These are phyloP conservation scores for Anolis carolinensis DNA, from an alignment of 2,113 vertebrate species.

Conservation along the genomic window DNA sequence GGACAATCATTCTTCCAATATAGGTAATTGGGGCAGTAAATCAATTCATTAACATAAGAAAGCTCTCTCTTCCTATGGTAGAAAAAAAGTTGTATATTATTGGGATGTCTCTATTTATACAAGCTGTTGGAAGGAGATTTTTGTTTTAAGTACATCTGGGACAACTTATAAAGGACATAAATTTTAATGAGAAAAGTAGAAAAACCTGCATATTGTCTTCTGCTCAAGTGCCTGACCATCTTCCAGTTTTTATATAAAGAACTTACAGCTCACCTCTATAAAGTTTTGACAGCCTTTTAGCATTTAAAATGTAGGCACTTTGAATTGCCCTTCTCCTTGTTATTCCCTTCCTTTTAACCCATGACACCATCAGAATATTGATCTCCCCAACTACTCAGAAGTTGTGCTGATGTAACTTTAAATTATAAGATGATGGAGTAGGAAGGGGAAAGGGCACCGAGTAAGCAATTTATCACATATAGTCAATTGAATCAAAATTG, in stretches of 20 bases:
- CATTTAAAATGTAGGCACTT: neutral
- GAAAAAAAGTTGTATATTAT: neutral
- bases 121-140: neutral
- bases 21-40: slow-evolving; percentile 7
- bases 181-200: slow-evolving; percentile 2
- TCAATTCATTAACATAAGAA: neutral
- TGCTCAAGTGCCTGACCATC: neutral
- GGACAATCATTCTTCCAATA: slow-evolving; percentile 23
- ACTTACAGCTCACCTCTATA: neutral
- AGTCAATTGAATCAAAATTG: neutral
- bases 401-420: slow-evolving; percentile 25
- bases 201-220: neutral
- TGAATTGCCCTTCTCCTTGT: neutral
- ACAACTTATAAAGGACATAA: slow-evolving; percentile 7
- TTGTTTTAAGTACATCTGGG: slow-evolving; percentile 6
- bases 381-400: neutral
- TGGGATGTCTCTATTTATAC: neutral
- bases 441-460: neutral
- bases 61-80: neutral
- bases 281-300: neutral
- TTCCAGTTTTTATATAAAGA: neutral
- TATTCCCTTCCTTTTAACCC: neutral
- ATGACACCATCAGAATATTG: neutral
- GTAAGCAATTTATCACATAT: slow-evolving; percentile 9
- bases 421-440: slow-evolving; percentile 6